These are phyloP conservation scores for Anthoscopus minutus DNA, from an alignment of 2,113 vertebrate genomes.

Conservation along the genomic window DNA sequence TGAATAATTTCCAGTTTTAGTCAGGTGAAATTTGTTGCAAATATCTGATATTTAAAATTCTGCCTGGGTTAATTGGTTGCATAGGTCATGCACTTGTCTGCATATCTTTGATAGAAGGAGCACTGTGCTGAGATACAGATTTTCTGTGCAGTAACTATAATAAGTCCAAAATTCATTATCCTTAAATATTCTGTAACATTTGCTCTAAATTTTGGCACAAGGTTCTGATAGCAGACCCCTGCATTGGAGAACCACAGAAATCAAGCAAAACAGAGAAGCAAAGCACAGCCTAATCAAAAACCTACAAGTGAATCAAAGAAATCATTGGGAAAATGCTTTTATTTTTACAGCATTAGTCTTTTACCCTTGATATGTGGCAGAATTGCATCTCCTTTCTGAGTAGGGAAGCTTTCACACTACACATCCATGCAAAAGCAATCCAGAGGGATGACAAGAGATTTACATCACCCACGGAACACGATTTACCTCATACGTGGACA, in stretches of 20 bases:
- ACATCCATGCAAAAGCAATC: not conserved
- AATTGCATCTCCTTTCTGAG: accelerated
- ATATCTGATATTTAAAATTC: not conserved
- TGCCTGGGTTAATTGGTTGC: not conserved
- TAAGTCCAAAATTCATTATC: slow-evolving; percentile 51
- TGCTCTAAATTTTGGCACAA: slow-evolving; percentile 12
- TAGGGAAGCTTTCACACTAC: not conserved
- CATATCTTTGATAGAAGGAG: not conserved
- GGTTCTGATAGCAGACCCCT: not conserved
- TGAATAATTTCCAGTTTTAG: not conserved
- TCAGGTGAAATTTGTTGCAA: not conserved
- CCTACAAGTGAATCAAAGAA: not conserved
- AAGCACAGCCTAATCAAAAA: not conserved
- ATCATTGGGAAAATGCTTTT: not conserved
- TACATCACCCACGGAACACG: accelerated
- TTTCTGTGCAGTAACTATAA: slow-evolving; percentile 62
- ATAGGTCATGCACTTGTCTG: not conserved
- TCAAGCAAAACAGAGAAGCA: not conserved
- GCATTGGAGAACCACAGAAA: not conserved
- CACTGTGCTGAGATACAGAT: slow-evolving; percentile 50
- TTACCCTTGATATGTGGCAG: not conserved
- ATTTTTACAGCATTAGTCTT: not conserved
- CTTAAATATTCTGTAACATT: slow-evolving; percentile 64
- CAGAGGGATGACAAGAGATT: not conserved
- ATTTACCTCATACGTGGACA: not conserved